A percentile compares a stretch with the other conserved stretches of the same genome.
phyloP scores from a whole-genome alignment of 2,113 vertebrate species.

The Chascanopsetta lugubris region DNA sequence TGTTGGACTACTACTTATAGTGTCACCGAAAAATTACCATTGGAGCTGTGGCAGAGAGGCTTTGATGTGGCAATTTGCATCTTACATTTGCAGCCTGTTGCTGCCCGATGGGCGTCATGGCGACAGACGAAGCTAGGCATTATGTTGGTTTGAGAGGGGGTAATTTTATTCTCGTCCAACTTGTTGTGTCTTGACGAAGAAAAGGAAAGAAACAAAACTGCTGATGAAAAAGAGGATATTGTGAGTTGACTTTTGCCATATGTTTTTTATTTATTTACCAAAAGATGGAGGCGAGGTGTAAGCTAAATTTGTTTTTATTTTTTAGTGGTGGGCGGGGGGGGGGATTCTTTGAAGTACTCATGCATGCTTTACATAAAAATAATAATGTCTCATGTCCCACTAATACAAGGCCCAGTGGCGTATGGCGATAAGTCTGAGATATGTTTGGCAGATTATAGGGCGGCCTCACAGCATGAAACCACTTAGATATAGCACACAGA shows the following conservation, averaged over 20 bases:
- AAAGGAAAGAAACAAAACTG: neutral
- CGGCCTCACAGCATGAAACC: too few relatives aligned
- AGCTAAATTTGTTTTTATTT: too few relatives aligned
- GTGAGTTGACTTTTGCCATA: neutral
- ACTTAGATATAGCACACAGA: too few relatives aligned
- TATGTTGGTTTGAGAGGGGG: conserved; percentile 4
- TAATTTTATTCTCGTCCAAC: neutral
- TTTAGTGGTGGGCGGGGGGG: too few relatives aligned
- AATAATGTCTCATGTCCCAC: too few relatives aligned
- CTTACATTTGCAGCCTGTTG: conserved; percentile 28
- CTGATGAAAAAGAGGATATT: neutral
- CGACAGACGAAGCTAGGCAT: conserved; percentile 18
- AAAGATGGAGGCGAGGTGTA: neutral
- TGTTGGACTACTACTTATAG: neutral
- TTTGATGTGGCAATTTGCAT: conserved; percentile 38
- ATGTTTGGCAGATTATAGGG: too few relatives aligned
- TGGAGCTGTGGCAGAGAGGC: conserved; percentile 2
- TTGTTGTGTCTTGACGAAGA: neutral
- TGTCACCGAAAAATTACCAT: neutral
- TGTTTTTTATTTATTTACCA: neutral
- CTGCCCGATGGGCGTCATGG: conserved; percentile 28
- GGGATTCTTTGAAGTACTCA: too few relatives aligned
- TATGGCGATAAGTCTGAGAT: too few relatives aligned
- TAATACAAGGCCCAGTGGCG: too few relatives aligned
- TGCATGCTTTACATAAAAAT: too few relatives aligned